Evolutionary conservation across 2,797 vertebrate species (phyloP), one percentile per base, ranked within the genome.

Genomic region (Naso thynnoides): DNA sequence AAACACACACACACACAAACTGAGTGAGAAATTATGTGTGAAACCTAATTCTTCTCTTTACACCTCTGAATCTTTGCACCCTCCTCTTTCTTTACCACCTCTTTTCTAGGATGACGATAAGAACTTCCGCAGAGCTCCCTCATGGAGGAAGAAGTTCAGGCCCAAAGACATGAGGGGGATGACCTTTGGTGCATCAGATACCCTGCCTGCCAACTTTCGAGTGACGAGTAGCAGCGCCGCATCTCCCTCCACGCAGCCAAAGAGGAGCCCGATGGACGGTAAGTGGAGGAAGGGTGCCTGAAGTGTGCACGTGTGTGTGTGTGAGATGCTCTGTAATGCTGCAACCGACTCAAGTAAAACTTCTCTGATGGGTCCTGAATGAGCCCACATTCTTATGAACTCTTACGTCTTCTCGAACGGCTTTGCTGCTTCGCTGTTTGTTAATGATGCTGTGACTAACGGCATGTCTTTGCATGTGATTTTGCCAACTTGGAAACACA

Each of bases 141-240:
- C 98, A 6, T 99, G 98, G 98, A 96, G 98, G 78, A 99, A 99
- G 89, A 98, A 98, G 88, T 99, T 99, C 61, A 91, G 98, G 87
- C 98, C 98, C 91, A 99, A 99, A 95, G 98, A 99, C 76, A 89
- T 96, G 79, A 94, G 97, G 64, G 97, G 97, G 75, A 76, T 95
- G 89, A 93, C 95, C 23, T 86, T 96, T 76, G 97, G 98, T 10
- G 96, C 95, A 19, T 95, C 97, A 1, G 98, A 99, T 78, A 99
- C 98, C 0, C 96, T 99, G 44, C 98, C 97, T 7, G 96, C 97
- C 58, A 98, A 97, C 90, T 99, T 99, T 93, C 91, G 98, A 89
- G 96, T 99, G 88, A 96, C 95, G 63, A 86, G 95, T 62, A 95
- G 95, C 9, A 94, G 95, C 0, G 93, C 96, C 61, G 95, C 95